These are phyloP conservation scores for Penaeus chinensis DNA, from an alignment of 1,140 invertebrate genomes.

Conservation along the genomic window DNA sequence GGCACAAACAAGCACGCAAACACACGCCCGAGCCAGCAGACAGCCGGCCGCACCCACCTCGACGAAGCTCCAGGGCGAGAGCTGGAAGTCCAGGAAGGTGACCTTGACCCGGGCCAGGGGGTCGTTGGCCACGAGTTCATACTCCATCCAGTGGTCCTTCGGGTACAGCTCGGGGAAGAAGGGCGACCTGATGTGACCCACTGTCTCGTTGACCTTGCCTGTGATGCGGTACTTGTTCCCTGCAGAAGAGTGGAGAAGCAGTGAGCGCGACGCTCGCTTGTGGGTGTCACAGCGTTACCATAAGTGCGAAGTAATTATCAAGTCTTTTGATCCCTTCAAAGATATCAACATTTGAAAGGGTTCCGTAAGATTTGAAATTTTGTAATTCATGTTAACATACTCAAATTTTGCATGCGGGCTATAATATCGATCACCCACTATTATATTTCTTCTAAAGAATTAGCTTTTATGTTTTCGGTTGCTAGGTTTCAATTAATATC, in stretches of 20 bases:
- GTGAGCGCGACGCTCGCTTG: neutral
- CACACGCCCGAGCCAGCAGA: no score
- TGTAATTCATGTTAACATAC: no score
- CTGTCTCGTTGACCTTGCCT: conserved; percentile 68
- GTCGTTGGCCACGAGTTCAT: conserved; percentile 73
- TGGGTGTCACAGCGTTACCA: neutral
- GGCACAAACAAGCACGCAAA: no score
- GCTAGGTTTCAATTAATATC: no score
- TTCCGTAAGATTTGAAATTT: no score
- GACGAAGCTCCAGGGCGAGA: conserved; percentile 77
- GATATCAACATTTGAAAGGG: no score
- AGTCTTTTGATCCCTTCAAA: no score
- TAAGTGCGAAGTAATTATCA: no score
- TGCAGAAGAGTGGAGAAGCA: conserved; percentile 64
- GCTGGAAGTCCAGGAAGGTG: conserved; percentile 78
- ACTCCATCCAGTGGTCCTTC: conserved; percentile 77
- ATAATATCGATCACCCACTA: no score
- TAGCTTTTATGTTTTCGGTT: no score
- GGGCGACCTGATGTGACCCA: conserved; percentile 73
- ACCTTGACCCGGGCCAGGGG: conserved; percentile 74
- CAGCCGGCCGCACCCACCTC: conserved; percentile 70
- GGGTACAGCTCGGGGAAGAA: conserved; percentile 80
- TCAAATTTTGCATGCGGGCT: no score
- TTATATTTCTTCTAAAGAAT: no score
- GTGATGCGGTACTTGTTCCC: conserved; percentile 76